Conservation (phyloP, 2,797 vertebrate genomes). For the Eremophila alpestris region DNA sequence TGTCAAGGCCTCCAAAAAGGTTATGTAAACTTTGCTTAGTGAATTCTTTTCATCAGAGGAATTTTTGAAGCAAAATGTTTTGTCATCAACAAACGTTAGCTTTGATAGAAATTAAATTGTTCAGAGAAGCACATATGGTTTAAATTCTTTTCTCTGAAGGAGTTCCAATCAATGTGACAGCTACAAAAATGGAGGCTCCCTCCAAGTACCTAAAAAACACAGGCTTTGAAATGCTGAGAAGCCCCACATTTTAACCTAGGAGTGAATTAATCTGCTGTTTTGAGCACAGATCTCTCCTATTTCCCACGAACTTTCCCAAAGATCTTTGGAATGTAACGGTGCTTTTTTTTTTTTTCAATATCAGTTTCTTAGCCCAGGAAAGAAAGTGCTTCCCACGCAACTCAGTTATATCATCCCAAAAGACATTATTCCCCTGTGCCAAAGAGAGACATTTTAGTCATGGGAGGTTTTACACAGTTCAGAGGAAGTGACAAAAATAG, state of each 20-base stretch:
- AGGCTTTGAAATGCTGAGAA: neutral
- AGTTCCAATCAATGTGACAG: neutral
- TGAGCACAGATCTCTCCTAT: neutral
- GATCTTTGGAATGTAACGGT: neutral
- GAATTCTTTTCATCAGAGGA: neutral
- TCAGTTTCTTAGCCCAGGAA: neutral
- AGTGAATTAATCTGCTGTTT: neutral
- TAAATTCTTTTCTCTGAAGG: neutral
- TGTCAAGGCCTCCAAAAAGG: neutral
- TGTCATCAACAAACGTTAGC: neutral
- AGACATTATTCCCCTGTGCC: fast-evolving
- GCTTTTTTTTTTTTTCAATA: neutral
- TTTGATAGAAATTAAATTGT: slow-evolving; percentile 24
- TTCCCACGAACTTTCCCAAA: slow-evolving; percentile 1
- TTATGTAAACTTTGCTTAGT: slow-evolving; percentile 25
- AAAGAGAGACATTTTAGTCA: slow-evolving; percentile 1
- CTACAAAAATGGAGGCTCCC: neutral
- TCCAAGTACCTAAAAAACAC: neutral
- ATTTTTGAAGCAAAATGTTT: slow-evolving; percentile 16
- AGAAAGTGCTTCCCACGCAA: slow-evolving; percentile 24
- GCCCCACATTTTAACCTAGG: neutral
- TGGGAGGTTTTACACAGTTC: neutral
- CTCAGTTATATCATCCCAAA: slow-evolving; percentile 2
- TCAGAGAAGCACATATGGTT: neutral
- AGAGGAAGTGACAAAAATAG: slow-evolving; percentile 44